Evolutionary conservation across 2,888 invertebrate species (phyloP), one percentile per base, ranked within the genome.

Genomic region (Drosophila anceps): DNA sequence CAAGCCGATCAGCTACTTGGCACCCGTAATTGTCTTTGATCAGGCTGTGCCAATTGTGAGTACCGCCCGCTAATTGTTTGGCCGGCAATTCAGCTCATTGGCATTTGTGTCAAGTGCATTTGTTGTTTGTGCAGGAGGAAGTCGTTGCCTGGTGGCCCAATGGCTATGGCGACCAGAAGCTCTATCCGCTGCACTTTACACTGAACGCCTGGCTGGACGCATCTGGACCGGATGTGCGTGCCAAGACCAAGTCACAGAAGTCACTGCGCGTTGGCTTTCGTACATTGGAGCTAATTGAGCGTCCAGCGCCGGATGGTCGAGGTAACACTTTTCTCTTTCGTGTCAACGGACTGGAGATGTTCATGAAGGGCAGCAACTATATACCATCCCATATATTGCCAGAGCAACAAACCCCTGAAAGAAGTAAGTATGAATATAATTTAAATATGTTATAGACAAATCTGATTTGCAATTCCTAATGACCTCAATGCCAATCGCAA

Each of bases 331-430:
- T 98, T 92, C 97, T 96, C 91, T 98, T 99, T 91, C 95, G 95
- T 91, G 94, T 99, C 15, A 99, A 99, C 92, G 96, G 94, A 0
- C 93, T 96, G 58, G 95, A 97, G 1, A 95, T 99, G n/a, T 99
- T 98, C 91, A 96, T 98, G 92, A 99, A 99, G 93, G 98, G 98
- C 3, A 96, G 97, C 12, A 99, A 99, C 92, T 98, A 97, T 95
- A 98, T 99, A 88, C 98, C 99, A 0, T 95, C 96, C 0, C 95
- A 96, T 91, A 95, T 98, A 79, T 94, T 98, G 61, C 98, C 97
- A 0, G 98, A 98, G 93, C 55, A 61, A 0, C 88, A 88, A 53
- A 69, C 66, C 0, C 88, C 94, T 37, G 95, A 96, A 0, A 94
- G 94, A 27, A 93, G 95, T 73, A 88, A 91, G 74, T 91, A 27